Evolutionary conservation across 2,888 invertebrate species (phyloP).

Genomic region (Dioctria linearis): DNA sequence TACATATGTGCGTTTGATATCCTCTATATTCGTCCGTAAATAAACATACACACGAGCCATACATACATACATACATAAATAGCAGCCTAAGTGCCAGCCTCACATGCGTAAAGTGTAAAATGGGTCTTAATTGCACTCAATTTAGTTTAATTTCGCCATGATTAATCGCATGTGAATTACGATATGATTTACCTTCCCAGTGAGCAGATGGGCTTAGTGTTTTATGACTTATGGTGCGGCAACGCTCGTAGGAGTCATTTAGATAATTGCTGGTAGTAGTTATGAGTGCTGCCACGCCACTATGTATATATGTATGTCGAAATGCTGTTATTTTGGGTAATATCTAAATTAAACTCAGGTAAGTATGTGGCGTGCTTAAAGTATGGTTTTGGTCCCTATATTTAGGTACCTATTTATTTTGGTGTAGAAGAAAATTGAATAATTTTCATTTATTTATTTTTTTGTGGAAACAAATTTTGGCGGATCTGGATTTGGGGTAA

Average conservation of each 20-base stretch:
- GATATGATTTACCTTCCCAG: conserved; percentile 55
- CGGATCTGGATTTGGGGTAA: too few species aligned
- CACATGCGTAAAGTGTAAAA: conserved; percentile 54
- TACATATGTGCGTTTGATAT: conserved; percentile 49
- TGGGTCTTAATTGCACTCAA: conserved; percentile 58
- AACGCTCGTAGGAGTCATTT: conserved; percentile 12
- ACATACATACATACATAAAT: neutral
- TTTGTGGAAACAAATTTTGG: too few species aligned
- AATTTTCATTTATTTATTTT: too few species aligned
- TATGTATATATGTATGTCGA: too few species aligned
- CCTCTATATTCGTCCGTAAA: conserved; percentile 49
- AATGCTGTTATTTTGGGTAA: too few species aligned
- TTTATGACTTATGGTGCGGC: conserved; percentile 38
- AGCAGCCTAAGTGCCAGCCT: neutral
- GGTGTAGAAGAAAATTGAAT: too few species aligned
- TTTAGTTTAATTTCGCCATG: conserved; percentile 59
- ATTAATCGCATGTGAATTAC: conserved; percentile 58
- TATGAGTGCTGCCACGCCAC: too few species aligned
- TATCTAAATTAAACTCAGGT: too few species aligned
- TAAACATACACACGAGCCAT: conserved; percentile 36
- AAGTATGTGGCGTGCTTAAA: too few species aligned
- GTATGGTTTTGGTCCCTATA: too few species aligned
- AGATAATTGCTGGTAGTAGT: conserved; percentile 2
- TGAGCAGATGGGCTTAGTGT: conserved; percentile 31
- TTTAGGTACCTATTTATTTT: too few species aligned